These are phyloP conservation scores for Calephelis perditalis DNA, from an alignment of 2,888 invertebrate species.

Conservation along the genomic window DNA sequence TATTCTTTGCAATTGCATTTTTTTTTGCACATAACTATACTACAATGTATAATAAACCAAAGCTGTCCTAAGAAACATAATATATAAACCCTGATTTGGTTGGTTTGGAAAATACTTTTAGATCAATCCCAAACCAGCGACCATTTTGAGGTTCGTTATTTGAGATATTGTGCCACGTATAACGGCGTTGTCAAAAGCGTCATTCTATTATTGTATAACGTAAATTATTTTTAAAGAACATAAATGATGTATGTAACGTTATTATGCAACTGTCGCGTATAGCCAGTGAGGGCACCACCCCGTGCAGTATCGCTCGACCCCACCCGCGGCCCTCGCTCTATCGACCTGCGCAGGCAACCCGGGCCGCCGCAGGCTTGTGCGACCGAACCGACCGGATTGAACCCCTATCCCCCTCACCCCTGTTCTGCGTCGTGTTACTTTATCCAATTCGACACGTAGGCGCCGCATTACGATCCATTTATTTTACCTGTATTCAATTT, in stretches of 20 bases:
- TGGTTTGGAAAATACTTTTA: no score
- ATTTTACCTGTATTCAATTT: conserved; percentile 33
- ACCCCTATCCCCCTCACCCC: conserved; percentile 39
- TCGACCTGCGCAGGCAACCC: conserved; percentile 72
- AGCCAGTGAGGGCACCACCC: conserved; percentile 73
- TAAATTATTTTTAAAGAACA: conserved; percentile 9
- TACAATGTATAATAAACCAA: no score
- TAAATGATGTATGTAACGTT: conserved; percentile 35
- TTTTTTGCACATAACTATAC: no score
- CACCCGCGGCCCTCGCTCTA: conserved; percentile 66
- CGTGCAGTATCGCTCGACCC: conserved; percentile 55
- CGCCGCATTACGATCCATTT: conserved; percentile 35
- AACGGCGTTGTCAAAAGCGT: no score
- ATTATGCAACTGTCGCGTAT: conserved; percentile 51
- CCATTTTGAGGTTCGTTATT: no score
- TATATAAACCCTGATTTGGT: no score
- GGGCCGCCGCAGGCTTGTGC: conserved; percentile 46
- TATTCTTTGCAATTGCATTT: no score
- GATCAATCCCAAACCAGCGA: no score
- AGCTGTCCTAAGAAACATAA: no score
- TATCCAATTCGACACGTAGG: conserved; percentile 40
- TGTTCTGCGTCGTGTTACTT: conserved; percentile 35
- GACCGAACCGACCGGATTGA: conserved; percentile 48
- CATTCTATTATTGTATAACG: not conserved
- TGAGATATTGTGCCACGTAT: no score